These are phyloP conservation scores for Carassius carassius DNA, from an alignment of 2,113 vertebrate species.

Conservation along the genomic window DNA sequence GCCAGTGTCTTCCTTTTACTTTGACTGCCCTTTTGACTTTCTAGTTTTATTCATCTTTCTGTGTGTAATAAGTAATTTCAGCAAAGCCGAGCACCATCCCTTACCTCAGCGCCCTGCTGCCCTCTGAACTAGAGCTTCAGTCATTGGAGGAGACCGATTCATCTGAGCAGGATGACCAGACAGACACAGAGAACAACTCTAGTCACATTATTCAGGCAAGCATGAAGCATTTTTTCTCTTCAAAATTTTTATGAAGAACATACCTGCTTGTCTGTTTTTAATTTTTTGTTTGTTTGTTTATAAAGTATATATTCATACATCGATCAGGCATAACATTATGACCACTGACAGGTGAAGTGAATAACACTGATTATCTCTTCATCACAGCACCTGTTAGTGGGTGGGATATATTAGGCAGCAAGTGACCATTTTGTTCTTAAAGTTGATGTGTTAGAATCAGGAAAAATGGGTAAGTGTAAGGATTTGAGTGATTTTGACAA, in stretches of 20 bases:
- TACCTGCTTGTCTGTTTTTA: not conserved
- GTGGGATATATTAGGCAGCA: no score
- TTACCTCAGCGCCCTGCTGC: conserved; percentile 93
- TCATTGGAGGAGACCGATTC: conserved; percentile 96
- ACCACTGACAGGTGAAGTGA: no score
- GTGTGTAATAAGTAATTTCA: conserved; percentile 83
- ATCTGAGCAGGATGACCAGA: conserved; percentile 96
- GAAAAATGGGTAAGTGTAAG: no score
- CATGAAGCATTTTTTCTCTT: not conserved
- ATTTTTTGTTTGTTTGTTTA: no score
- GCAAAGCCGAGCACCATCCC: conserved; percentile 87
- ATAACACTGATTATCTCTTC: no score
- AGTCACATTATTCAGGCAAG: conserved; percentile 81
- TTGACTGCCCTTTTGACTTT: not conserved
- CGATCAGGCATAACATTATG: no score
- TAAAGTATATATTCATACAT: not conserved
- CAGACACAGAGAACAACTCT: conserved; percentile 86
- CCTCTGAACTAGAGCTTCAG: conserved; percentile 94
- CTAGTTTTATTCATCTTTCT: not conserved
- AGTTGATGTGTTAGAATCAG: no score
- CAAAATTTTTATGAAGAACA: not conserved
- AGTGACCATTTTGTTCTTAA: no score
- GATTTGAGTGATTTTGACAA: no score
- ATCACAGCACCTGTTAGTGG: no score
- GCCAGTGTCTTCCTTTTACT: no score